Percentiles rank a stretch among this genome's conserved stretches.
phyloP scores from a whole-genome alignment of 2,797 vertebrate genomes.

The Sebastes vulpes region DNA sequence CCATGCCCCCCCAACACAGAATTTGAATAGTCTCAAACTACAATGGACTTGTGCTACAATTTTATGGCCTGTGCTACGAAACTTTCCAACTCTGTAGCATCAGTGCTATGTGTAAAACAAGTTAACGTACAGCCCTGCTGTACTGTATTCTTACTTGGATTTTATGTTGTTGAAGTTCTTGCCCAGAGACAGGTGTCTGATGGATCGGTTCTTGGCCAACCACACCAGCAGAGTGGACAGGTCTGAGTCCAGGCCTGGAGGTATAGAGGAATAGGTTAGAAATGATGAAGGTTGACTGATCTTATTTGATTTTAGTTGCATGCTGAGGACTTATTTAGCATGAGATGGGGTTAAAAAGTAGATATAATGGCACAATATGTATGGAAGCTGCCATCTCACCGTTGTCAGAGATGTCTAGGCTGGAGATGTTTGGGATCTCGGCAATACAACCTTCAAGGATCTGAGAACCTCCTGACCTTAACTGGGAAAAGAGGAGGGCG shows the following conservation, averaged over 20 bases:
- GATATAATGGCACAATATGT: background rate
- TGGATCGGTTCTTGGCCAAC: conserved; percentile 97
- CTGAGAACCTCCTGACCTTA: conserved; percentile 97
- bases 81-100: too few species aligned
- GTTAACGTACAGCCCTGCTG: too few species aligned
- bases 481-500: conserved; percentile 73
- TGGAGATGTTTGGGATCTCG: conserved; percentile 97
- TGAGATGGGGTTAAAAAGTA: background rate
- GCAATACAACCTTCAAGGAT: conserved; percentile 98
- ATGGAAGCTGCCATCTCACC: conserved; percentile 82
- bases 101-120: too few species aligned
- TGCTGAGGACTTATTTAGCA: background rate
- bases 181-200: conserved; percentile 94
- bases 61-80: too few species aligned
- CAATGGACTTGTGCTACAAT: too few species aligned
- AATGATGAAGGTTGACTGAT: background rate
- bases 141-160: conserved; percentile 88
- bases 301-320: background rate
- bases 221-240: conserved; percentile 95
- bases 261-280: background rate
- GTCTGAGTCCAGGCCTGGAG: conserved; percentile 94
- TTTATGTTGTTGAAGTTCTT: conserved; percentile 99
- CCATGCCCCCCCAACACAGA: too few species aligned
- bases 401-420: conserved; percentile 97
- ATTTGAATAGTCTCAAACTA: too few species aligned